These are phyloP conservation scores for Hypsibius dujardini DNA, from an alignment of 1,140 invertebrate genomes.

Conservation along the genomic window DNA sequence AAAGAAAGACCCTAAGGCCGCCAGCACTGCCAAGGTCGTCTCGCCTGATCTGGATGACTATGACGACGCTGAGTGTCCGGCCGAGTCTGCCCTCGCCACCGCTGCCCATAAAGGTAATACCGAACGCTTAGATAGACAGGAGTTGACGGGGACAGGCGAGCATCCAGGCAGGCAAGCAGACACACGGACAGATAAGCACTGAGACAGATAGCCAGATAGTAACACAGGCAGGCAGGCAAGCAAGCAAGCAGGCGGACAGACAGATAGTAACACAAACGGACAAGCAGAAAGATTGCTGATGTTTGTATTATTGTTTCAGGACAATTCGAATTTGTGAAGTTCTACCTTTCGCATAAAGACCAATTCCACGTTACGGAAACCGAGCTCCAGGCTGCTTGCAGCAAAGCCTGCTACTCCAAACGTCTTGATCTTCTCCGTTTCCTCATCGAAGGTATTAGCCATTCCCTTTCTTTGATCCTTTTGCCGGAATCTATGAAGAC, in stretches of 20 bases:
- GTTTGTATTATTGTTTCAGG: background rate
- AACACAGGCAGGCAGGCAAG: too few species aligned
- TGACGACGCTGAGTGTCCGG: background rate
- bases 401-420: slow-evolving; percentile 14
- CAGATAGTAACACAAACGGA: too few species aligned
- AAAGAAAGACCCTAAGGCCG: background rate
- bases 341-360: background rate
- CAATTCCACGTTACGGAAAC: background rate
- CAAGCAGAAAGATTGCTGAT: too few species aligned
- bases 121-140: too few species aligned
- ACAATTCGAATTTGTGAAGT: slow-evolving; percentile 14
- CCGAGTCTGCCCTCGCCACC: slow-evolving; percentile 16
- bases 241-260: too few species aligned
- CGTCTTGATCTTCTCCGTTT: slow-evolving; percentile 8
- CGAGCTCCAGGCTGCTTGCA: slow-evolving; percentile 10
- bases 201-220: too few species aligned
- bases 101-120: slow-evolving; percentile 11
- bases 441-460: background rate
- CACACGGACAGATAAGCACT: too few species aligned
- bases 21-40: background rate
- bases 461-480: too few species aligned
- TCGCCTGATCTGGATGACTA: background rate
- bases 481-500: too few species aligned
- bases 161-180: too few species aligned
- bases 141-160: too few species aligned